Evolutionary conservation across 2,888 invertebrate genomes (phyloP).

Genomic region (Pterobdella sp.): DNA sequence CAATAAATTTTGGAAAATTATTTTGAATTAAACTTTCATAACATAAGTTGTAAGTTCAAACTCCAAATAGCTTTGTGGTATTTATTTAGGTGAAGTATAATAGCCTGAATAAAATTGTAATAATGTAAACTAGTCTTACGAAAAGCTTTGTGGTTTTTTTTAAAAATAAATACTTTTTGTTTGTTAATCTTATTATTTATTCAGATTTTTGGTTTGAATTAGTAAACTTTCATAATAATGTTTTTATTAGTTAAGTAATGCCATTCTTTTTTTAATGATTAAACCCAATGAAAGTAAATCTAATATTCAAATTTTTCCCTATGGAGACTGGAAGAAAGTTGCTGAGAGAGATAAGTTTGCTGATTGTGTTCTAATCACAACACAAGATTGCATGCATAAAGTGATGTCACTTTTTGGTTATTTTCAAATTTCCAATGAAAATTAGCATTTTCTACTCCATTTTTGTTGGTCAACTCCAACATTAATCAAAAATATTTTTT

Average conservation of each 20-base stretch:
- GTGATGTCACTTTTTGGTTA: too few relatives aligned
- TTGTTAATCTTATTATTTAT: not conserved
- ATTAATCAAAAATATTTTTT: too few relatives aligned
- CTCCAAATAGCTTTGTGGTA: too few relatives aligned
- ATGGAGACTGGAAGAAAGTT: slow-evolving; percentile 33
- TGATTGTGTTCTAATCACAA: slow-evolving; percentile 49
- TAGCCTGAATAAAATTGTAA: not conserved
- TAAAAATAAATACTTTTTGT: not conserved
- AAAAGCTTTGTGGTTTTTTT: not conserved
- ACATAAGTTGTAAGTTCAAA: too few relatives aligned
- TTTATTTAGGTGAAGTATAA: not conserved
- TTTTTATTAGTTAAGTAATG: not conserved
- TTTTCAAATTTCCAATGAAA: too few relatives aligned
- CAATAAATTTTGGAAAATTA: not conserved
- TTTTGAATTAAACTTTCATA: too few relatives aligned
- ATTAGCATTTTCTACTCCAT: too few relatives aligned
- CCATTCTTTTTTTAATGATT: not conserved
- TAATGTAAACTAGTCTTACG: not conserved
- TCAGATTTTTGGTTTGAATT: not conserved
- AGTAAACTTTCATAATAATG: not conserved
- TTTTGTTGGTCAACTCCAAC: too few relatives aligned
- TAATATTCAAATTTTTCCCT: slow-evolving; percentile 3
- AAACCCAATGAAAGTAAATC: not conserved
- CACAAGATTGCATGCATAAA: slow-evolving; percentile 49
- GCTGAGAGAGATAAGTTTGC: slow-evolving; percentile 45